These are phyloP conservation scores for Cosmorhoe ocellata DNA, from an alignment of 2,888 invertebrate genomes.

Conservation along the genomic window DNA sequence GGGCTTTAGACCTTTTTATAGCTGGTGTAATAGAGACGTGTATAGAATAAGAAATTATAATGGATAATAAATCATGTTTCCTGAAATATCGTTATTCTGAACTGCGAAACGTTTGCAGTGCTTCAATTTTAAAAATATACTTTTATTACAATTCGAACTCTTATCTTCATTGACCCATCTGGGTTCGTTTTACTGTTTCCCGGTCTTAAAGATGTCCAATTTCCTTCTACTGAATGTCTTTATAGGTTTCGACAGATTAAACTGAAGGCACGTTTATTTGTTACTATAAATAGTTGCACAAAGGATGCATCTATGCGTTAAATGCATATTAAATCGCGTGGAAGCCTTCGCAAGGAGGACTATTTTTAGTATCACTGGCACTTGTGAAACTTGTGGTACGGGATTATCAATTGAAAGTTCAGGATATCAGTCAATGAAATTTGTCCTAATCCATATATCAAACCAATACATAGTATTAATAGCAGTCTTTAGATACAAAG, in stretches of 20 bases:
- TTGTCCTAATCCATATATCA: no score
- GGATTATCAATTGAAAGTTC: neutral
- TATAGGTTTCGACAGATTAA: neutral
- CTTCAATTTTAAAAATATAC: conserved; percentile 8
- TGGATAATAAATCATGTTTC: conserved; percentile 10
- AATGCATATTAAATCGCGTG: conserved; percentile 57
- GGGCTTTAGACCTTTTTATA: conserved; percentile 22
- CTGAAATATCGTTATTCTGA: conserved; percentile 8
- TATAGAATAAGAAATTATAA: conserved; percentile 14
- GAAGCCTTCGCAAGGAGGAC: conserved; percentile 45
- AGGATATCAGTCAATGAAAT: no score
- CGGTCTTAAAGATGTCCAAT: conserved; percentile 12
- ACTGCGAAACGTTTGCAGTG: neutral
- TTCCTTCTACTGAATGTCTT: conserved; percentile 3
- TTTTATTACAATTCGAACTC: conserved; percentile 21
- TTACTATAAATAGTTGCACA: conserved; percentile 43
- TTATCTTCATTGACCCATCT: conserved; percentile 31
- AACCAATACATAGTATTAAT: no score
- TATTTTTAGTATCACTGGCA: conserved; percentile 44
- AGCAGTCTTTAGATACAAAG: no score
- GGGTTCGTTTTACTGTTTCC: conserved; percentile 28
- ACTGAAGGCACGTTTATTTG: conserved; percentile 13
- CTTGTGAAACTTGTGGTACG: conserved; percentile 2
- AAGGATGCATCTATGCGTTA: conserved; percentile 62
- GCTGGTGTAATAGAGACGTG: conserved; percentile 26